Conservation (phyloP, 1,140 invertebrate genomes). For the Cardiocondyla obscurior region DNA sequence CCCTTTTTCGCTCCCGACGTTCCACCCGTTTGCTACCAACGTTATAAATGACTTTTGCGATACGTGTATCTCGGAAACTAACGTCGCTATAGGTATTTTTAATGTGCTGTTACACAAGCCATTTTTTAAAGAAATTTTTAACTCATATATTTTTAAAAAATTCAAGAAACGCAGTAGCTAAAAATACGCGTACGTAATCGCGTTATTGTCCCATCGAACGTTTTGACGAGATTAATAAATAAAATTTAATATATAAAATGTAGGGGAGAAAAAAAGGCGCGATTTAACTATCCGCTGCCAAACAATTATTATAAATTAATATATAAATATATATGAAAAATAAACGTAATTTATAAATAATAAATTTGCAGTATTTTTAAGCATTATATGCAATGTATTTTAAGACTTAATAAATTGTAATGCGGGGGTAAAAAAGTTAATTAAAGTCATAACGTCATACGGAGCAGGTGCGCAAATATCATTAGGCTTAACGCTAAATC, state of each 20-base stretch:
- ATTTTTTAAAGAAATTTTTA: neutral
- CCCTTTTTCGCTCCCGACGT: neutral
- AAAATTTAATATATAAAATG: neutral
- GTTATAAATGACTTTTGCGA: neutral
- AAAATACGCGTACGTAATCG: neutral
- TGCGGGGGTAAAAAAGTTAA: neutral
- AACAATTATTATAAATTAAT: neutral
- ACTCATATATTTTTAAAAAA: constrained; percentile 1
- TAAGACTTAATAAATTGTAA: neutral
- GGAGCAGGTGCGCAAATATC: constrained; percentile 37
- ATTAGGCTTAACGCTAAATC: constrained; percentile 55
- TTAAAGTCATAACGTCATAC: neutral
- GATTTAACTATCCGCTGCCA: neutral
- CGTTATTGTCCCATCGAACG: neutral
- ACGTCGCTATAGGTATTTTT: constrained; percentile 5
- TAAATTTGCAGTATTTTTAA: neutral
- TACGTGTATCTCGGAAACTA: neutral
- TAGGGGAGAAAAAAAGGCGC: neutral
- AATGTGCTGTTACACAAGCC: constrained; percentile 11
- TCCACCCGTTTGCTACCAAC: neutral
- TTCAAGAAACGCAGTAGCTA: neutral
- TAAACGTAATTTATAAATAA: neutral
- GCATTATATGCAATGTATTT: neutral
- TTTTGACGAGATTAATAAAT: neutral
- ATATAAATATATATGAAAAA: too few relatives aligned